Evolutionary conservation across 2,113 vertebrate genomes (phyloP).

Genomic region (Amphiprion percula): DNA sequence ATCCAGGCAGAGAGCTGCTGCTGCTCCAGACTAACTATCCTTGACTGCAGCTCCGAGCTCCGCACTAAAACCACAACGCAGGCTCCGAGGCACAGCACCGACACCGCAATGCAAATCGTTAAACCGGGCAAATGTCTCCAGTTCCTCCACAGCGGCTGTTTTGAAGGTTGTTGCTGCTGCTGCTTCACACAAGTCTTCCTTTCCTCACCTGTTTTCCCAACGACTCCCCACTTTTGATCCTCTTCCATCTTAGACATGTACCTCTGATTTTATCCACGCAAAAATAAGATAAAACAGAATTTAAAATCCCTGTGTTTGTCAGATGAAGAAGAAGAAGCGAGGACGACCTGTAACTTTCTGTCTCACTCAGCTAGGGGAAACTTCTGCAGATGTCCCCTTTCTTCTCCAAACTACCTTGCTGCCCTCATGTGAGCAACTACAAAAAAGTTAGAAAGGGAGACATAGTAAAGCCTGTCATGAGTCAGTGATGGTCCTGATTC

Average conservation of each 20-base stretch:
- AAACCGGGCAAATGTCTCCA: conserved; percentile 60
- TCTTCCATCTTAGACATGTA: conserved; percentile 71
- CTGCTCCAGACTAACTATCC: conserved; percentile 81
- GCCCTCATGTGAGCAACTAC: conserved; percentile 29
- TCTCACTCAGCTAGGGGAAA: background rate
- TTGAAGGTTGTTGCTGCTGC: conserved; percentile 59
- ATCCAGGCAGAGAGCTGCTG: conserved; percentile 77
- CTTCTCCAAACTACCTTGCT: conserved; percentile 2
- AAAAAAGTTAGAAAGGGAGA: background rate
- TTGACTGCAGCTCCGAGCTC: conserved; percentile 79
- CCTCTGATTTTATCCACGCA: conserved; percentile 29
- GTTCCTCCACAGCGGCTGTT: conserved; percentile 59
- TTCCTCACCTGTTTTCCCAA: conserved; percentile 17
- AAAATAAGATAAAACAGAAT: conserved; percentile 5
- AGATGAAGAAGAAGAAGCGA: conserved; percentile 8
- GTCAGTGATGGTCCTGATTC: conserved; percentile 33
- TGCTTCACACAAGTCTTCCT: conserved; percentile 57
- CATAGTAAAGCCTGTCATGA: conserved; percentile 38
- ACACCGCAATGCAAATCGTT: conserved; percentile 61
- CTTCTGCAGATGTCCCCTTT: conserved; percentile 15
- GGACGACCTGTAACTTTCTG: background rate
- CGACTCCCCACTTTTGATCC: conserved; percentile 58
- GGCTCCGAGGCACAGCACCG: conserved; percentile 77
- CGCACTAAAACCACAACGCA: conserved; percentile 77
- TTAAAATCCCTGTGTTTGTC: conserved; percentile 26